Conservation (phyloP, 2,113 vertebrate species). For the Fregetta grallaria region DNA sequence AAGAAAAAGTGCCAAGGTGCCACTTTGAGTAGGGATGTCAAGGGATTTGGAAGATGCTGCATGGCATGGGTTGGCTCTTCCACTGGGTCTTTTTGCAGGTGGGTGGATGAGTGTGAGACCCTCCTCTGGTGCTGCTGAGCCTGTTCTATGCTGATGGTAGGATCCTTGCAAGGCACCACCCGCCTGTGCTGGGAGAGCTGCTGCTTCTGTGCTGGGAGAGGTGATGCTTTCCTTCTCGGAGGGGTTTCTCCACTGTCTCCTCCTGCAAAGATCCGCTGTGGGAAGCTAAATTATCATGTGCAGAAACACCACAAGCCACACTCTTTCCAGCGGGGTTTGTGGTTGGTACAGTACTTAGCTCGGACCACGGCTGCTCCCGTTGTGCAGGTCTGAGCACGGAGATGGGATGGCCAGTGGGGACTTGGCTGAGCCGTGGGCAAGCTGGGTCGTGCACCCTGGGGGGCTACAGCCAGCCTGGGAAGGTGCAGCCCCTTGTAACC, state of each 20-base stretch:
- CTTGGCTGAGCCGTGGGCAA: neutral
- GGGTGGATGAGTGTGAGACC: neutral
- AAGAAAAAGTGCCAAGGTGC: neutral
- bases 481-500: neutral
- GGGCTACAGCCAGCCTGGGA: neutral
- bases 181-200: neutral
- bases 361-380: rapidly evolving
- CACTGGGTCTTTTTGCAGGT: neutral
- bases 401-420: no score
- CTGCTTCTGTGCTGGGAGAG: neutral
- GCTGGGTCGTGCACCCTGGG: rapidly evolving
- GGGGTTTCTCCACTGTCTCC: neutral
- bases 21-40: rapidly evolving
- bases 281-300: neutral
- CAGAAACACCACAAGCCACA: neutral
- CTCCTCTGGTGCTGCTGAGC: neutral
- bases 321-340: neutral
- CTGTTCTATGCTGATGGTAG: rapidly evolving
- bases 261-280: neutral
- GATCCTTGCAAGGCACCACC: neutral
- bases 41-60: neutral
- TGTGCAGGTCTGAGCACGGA: rapidly evolving
- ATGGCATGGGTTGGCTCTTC: neutral
- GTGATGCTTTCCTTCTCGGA: neutral
- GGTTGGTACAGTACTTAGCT: rapidly evolving